These are phyloP conservation scores for Epinephelus fuscoguttatus DNA, from an alignment of 2,113 vertebrate species.

Conservation along the genomic window DNA sequence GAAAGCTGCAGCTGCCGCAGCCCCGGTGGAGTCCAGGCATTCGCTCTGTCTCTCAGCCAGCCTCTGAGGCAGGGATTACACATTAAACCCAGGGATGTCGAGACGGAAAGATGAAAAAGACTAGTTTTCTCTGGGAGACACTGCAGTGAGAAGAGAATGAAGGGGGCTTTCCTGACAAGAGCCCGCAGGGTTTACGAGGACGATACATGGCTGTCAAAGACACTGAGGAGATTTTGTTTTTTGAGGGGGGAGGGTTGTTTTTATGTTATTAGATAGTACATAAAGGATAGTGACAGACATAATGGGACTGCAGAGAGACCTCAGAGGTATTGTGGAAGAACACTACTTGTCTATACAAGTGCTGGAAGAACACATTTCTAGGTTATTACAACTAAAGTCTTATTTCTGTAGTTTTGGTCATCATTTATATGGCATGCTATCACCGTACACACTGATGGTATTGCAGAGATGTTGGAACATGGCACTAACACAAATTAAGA, in stretches of 20 bases:
- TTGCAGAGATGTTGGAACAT: not conserved
- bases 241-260: not conserved
- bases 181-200: slow-evolving; percentile 37
- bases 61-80: slow-evolving; percentile 73
- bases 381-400: not conserved
- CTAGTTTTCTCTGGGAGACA: slow-evolving; percentile 47
- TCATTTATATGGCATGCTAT: not conserved
- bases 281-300: slow-evolving; percentile 28
- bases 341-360: not conserved
- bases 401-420: not conserved
- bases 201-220: slow-evolving; percentile 33
- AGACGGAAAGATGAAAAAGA: slow-evolving; percentile 53
- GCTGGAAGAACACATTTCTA: not conserved
- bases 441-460: not conserved
- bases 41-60: slow-evolving; percentile 49
- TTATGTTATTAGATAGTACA: slow-evolving; percentile 33
- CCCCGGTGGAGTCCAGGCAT: slow-evolving; percentile 4
- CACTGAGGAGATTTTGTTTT: slow-evolving; percentile 11
- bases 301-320: not conserved
- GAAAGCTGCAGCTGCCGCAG: slow-evolving; percentile 66
- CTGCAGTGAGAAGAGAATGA: slow-evolving; percentile 43
- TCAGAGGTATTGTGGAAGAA: slow-evolving; percentile 5
- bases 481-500: not conserved
- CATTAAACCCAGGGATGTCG: slow-evolving; percentile 56
- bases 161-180: slow-evolving; percentile 53